These are phyloP conservation scores for Zaprionus camerounensis DNA, from an alignment of 1,140 invertebrate genomes.

Conservation along the genomic window DNA sequence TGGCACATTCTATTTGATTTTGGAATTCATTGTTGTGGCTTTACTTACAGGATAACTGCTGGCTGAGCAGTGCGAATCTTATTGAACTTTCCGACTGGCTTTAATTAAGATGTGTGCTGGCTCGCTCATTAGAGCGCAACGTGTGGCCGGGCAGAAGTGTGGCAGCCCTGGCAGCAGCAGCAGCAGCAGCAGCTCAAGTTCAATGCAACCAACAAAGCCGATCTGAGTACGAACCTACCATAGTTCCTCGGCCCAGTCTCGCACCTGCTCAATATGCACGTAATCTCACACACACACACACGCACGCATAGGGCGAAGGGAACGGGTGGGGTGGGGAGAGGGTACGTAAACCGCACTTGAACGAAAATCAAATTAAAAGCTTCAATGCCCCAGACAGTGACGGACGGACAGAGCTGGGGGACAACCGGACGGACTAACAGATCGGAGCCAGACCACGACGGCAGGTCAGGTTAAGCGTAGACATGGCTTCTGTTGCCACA, in stretches of 20 bases:
- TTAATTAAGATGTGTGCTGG: constrained; percentile 47
- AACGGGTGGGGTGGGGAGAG: neutral
- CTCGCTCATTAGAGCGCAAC: constrained; percentile 49
- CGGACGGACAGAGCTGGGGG: constrained; percentile 22
- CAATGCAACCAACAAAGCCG: constrained; percentile 53
- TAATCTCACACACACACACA: constrained; percentile 12
- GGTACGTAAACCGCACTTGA: constrained; percentile 75
- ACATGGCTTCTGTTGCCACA: constrained; percentile 65
- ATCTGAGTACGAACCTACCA: constrained; percentile 38
- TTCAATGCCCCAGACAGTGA: constrained; percentile 72
- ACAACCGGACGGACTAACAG: neutral
- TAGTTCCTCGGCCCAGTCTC: constrained; percentile 14
- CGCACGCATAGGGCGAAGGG: neutral
- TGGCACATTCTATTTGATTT: no score
- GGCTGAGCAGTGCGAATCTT: neutral
- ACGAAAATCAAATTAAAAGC: constrained; percentile 83
- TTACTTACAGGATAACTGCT: constrained; percentile 1
- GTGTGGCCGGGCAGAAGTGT: constrained; percentile 17
- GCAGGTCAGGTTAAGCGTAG: constrained; percentile 46
- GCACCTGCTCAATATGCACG: constrained; percentile 4
- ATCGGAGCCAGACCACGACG: constrained; percentile 27
- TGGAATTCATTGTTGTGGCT: neutral
- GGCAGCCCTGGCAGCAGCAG: neutral
- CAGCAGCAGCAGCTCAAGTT: constrained; percentile 39
- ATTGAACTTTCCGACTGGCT: constrained; percentile 25